Conservation (phyloP, 2,888 invertebrate genomes). For the Ecliptopera silaceata region DNA sequence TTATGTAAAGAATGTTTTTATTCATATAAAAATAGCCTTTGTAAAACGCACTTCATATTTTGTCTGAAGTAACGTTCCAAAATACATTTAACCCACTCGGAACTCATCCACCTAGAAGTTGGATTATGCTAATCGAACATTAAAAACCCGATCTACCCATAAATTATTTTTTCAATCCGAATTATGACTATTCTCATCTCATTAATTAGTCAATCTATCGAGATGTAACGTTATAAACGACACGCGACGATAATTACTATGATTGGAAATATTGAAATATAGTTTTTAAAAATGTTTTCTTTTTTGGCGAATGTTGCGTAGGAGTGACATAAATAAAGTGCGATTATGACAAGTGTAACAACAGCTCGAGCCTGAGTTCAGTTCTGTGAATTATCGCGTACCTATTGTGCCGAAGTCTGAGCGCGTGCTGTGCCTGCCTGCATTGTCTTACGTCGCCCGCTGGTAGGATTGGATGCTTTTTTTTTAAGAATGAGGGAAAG, state of each 20-base stretch:
- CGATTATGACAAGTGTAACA: constrained; percentile 48
- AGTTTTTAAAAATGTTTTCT: constrained; percentile 46
- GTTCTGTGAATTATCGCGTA: constrained; percentile 51
- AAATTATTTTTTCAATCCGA: constrained; percentile 57
- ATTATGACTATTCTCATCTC: constrained; percentile 51
- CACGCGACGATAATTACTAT: constrained; percentile 45
- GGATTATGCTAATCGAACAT: constrained; percentile 53
- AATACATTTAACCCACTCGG: too few relatives aligned
- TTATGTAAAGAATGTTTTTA: constrained; percentile 6
- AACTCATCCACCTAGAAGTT: too few relatives aligned
- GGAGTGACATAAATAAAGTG: constrained; percentile 59
- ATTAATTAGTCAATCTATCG: constrained; percentile 50
- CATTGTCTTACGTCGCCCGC: constrained; percentile 62
- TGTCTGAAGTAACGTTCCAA: too few relatives aligned
- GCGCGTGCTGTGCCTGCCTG: constrained; percentile 31
- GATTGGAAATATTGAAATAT: constrained; percentile 42
- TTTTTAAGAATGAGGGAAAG: constrained; percentile 33
- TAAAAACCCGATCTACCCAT: constrained; percentile 43
- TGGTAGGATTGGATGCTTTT: constrained; percentile 36
- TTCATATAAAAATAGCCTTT: neutral
- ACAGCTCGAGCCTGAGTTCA: constrained; percentile 32
- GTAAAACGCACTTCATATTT: too few relatives aligned
- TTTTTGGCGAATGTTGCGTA: constrained; percentile 51
- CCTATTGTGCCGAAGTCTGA: constrained; percentile 43
- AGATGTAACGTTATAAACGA: constrained; percentile 47